Evolutionary conservation across 2,888 invertebrate genomes (phyloP), one percentile per base, ranked within the genome.

Genomic region (Athalia rosae): DNA sequence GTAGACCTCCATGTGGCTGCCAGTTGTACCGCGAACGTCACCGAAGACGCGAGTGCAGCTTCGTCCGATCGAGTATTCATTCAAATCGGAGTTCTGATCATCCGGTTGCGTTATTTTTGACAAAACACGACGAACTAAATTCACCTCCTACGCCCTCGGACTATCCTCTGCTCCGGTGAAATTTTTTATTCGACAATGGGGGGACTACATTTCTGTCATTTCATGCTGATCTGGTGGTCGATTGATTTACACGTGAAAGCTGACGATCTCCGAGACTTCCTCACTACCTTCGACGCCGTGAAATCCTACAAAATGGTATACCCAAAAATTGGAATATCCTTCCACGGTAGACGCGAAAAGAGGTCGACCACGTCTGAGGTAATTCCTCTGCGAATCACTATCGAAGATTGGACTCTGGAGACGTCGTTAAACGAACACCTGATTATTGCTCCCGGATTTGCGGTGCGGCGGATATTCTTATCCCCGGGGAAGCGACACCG

Each of bases 61-160:
- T 81, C 83, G 79, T 80, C 83, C 85, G 86, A 85, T 87, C 85
- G 80, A 83, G 83, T 82, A 79, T 80, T 84, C 84, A 82, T 83
- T 82, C 79, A 78, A 76, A 76, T 78, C 13, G 59, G 9, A 28
- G 79, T 78, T 79, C 77, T 67, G 77, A 66, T 78, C 61, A 50
- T 45, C 61, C 74, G 50, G 77, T 61, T 80, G 76, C 81, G 80
- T 78, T 79, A 79, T 76, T 80, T 77, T 66, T 77, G 67, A 45
- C 73, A 79, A 71, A 78, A 76, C 73, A 76, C 77, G 78, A 76
- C 71, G 76, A 64, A 76, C 69, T 66, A 77, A 41, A 13, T 58
- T 71, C 5, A 9, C 5, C 8, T 8, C 3, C 28, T 13, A 61
- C 53, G 53, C 53, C 2, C 3, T 61, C 61, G 15, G 3, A 4